phyloP scores from a whole-genome alignment of 2,113 vertebrate species.

The Coptodon rendalli region DNA sequence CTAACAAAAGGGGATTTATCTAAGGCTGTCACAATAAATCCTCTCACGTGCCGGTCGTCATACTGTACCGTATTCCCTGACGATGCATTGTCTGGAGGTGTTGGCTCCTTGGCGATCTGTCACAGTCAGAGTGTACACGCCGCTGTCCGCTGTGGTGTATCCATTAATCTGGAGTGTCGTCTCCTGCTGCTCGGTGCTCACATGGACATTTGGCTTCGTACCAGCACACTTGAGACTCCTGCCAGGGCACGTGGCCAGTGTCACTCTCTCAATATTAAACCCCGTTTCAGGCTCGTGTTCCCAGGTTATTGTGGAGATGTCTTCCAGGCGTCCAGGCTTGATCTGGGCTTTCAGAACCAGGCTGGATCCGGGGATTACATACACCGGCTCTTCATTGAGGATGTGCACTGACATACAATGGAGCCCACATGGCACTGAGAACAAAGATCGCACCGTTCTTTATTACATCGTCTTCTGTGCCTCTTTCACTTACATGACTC shows the following conservation, averaged over 20 bases:
- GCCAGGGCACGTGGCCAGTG: constrained; percentile 52
- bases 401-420: constrained; percentile 53
- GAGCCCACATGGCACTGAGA: constrained; percentile 36
- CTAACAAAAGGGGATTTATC: background rate
- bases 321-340: background rate
- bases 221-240: constrained; percentile 11
- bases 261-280: background rate
- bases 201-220: background rate
- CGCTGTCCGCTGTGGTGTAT: constrained; percentile 46
- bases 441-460: background rate
- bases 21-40: background rate
- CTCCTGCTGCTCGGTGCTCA: constrained; percentile 25
- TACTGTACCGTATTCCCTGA: constrained; percentile 67
- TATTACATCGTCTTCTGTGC: background rate
- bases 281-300: constrained; percentile 34
- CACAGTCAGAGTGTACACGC: constrained; percentile 62
- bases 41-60: background rate
- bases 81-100: constrained; percentile 37
- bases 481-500: background rate
- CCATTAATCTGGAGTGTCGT: constrained; percentile 33
- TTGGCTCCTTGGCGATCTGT: constrained; percentile 30
- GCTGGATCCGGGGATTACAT: constrained; percentile 28
- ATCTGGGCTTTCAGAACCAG: constrained; percentile 59
- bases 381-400: constrained; percentile 32
- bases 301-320: constrained; percentile 55